Evolutionary conservation across 1,140 invertebrate genomes (phyloP).

Genomic region (Palaemon carinicauda): DNA sequence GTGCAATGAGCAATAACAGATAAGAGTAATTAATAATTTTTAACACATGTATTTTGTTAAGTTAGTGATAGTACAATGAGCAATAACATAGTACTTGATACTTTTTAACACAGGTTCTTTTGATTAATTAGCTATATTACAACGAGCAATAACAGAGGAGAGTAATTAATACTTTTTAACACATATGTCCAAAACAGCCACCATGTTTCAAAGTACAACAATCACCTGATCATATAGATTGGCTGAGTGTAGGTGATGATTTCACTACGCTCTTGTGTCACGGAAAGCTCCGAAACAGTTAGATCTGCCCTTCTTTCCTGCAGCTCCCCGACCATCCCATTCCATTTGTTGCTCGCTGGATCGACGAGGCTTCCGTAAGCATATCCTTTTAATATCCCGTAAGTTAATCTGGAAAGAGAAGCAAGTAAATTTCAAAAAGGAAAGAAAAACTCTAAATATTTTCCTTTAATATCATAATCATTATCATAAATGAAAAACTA

Average conservation of each 20-base stretch:
- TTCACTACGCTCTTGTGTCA: slow-evolving; percentile 37
- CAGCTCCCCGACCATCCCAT: slow-evolving; percentile 52
- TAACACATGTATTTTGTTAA: too few relatives aligned
- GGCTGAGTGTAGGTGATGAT: slow-evolving; percentile 55
- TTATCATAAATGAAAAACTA: too few relatives aligned
- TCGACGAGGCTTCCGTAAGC: slow-evolving; percentile 43
- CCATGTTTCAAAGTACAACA: not conserved
- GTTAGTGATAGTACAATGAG: too few relatives aligned
- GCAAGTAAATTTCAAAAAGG: not conserved
- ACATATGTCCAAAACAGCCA: not conserved
- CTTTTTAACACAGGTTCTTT: too few relatives aligned
- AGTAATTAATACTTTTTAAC: too few relatives aligned
- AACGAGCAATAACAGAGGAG: too few relatives aligned
- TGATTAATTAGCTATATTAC: too few relatives aligned
- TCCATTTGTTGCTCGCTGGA: slow-evolving; percentile 28
- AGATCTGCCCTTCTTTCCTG: slow-evolving; percentile 47
- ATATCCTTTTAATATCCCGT: slow-evolving; percentile 36
- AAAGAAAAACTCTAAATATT: too few relatives aligned
- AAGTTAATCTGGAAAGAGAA: slow-evolving; percentile 10
- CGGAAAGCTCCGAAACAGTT: slow-evolving; percentile 53
- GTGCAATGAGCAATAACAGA: too few relatives aligned
- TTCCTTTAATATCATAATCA: too few relatives aligned
- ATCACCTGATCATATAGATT: slow-evolving; percentile 49
- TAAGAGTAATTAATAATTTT: too few relatives aligned
- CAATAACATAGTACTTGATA: too few relatives aligned